Evolutionary conservation across 1,140 invertebrate species (phyloP), one percentile per base, ranked within the genome.

Genomic region (Wasmannia auropunctata): DNA sequence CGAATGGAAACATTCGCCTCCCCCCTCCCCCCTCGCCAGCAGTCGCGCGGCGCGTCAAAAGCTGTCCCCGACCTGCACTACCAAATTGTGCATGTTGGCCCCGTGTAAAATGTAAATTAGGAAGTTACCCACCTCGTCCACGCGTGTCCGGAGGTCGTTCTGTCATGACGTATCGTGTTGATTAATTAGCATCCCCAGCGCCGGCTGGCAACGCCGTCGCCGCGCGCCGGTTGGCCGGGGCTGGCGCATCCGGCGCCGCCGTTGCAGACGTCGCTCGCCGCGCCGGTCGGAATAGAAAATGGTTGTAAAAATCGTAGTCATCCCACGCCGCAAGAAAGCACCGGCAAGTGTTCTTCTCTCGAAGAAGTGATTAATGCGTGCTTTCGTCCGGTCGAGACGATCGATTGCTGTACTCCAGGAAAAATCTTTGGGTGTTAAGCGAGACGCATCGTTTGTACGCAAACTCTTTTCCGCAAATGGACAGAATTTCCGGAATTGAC

Each of bases 121-220:
- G 51, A 83, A 83, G 79, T 83, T 83, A 83, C n/a, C 79, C 37
- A 83, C 28, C 67, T 83, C 79, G 79, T 83, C 79, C 79, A 83
- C 54, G 79, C 79, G 79, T 83, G 79, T 83, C 51, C 49, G 67
- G 79, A 56, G 67, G 40, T 83, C 67, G 67, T 83, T 37, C 79
- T 83, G 79, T 70, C 79, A 83, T 83, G 79, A 83, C 79, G 79
- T 83, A 83, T 83, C 79, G 54, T 83, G 79, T 83, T 83, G 79
- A 83, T 83, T 83, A 83, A 83, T 83, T 83, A 83, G 79, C 37
- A 83, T 83, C 69, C n/a, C 67, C 67, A 43, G 16, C 77, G 14
- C 51, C 60, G 54, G 67, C 40, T 72, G 79, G 62, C 63, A 46
- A 79, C 43, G 56, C 43, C n/a, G n/a, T n/a, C n/a, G n/a, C n/a